Evolutionary conservation across 2,113 vertebrate species (phyloP), one percentile per base, ranked within the genome.

Genomic region (Eurypyga helias): DNA sequence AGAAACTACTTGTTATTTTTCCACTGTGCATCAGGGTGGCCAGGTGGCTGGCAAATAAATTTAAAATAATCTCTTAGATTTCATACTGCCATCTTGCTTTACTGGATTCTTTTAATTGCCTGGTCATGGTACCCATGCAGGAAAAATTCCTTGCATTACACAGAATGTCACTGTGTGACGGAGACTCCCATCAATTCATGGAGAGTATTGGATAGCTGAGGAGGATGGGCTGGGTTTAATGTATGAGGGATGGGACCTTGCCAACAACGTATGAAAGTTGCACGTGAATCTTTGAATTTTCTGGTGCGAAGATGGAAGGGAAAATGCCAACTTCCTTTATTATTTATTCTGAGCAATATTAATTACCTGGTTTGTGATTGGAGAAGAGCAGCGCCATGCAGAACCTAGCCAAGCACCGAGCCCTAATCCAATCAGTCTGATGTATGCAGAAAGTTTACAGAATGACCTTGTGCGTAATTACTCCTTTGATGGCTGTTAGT

Each of bases 401-500:
- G 95, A 97, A 90, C 61, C 71, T 79, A 66, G 28, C 71, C 51
- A 83, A 79, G 96, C 87, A 90, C 94, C 61, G 14, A 67, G 55
- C 33, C 75, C 29, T 75, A 79, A 92, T 89, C 96, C 84, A 65
- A 73, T 80, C 96, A 69, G 94, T 52, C 67, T 87, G 73, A 64
- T 77, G 69, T 34, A 43, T 86, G 75, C 66, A 82, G 80, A 65
- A 95, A 90, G 87, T 76, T 83, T 86, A 62, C 67, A 69, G 78
- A 77, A 77, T 83, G 97, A 96, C 98, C 96, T 97, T 96, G 97
- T 91, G 89, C 65, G 14, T 92, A 94, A 96, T 70, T 88, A 96
- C 91, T 97, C 91, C 36, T 96, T 46, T 75, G 96, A 93, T 62
- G 81, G 83, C 97, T 97, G 94, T 97, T 91, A 92, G 91, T 81